These are phyloP conservation scores for Limnothrissa miodon DNA, from an alignment of 2,113 vertebrate genomes.

Conservation along the genomic window DNA sequence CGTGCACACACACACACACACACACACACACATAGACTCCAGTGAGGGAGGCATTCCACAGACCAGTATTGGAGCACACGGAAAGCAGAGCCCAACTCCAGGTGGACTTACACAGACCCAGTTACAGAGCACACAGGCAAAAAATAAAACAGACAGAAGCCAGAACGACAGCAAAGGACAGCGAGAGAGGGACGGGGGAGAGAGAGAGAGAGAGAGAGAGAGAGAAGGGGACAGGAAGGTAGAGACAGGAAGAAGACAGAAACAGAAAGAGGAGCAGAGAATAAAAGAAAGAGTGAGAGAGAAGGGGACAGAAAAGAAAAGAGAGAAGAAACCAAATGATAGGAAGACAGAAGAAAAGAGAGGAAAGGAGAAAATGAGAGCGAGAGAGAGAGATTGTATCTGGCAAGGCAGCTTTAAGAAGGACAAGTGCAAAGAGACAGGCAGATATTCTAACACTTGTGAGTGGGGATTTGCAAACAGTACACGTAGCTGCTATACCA, in stretches of 20 bases:
- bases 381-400: background rate
- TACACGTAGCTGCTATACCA: conserved; percentile 10
- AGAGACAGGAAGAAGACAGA: background rate
- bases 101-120: conserved; percentile 18
- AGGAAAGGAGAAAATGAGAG: background rate
- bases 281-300: conserved; percentile 14
- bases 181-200: background rate
- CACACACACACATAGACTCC: background rate
- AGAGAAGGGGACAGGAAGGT: background rate
- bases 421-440: conserved; percentile 30
- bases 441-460: background rate
- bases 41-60: conserved; percentile 13
- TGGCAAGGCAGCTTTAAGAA: conserved; percentile 35
- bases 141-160: background rate
- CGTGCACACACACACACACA: background rate
- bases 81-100: background rate
- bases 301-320: conserved; percentile 8
- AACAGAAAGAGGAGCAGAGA: no score
- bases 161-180: background rate
- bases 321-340: background rate
- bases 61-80: background rate
- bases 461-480: background rate
- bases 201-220: background rate
- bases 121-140: conserved; percentile 4
- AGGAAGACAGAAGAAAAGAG: background rate